Evolutionary conservation across 2,797 vertebrate genomes (phyloP).

Genomic region (Limosa lapponica): DNA sequence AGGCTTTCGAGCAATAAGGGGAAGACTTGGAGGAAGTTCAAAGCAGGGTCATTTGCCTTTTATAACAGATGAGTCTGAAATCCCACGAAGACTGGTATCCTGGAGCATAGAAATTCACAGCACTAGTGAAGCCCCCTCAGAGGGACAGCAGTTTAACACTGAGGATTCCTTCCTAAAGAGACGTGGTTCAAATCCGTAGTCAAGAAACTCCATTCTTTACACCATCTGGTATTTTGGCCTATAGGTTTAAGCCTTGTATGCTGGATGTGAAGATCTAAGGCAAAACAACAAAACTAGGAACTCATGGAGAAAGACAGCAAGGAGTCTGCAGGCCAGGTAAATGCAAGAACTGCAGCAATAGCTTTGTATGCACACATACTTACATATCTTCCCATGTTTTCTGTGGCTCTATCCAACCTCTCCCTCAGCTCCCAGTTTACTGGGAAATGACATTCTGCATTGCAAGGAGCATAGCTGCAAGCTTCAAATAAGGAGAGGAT

Average conservation of each 20-base stretch:
- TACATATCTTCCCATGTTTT: neutral
- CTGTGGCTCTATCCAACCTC: neutral
- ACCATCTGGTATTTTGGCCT: neutral
- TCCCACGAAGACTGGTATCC: neutral
- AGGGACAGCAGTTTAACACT: neutral
- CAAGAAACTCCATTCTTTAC: neutral
- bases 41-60: constrained; percentile 25
- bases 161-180: neutral
- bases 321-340: neutral
- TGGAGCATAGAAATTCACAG: neutral
- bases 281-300: neutral
- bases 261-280: neutral
- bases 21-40: constrained; percentile 38
- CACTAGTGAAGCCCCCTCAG: neutral
- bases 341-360: neutral
- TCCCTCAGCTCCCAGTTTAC: neutral
- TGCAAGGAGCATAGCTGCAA: neutral
- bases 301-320: neutral
- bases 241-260: neutral
- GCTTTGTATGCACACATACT: neutral
- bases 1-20: neutral
- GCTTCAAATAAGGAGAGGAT: neutral
- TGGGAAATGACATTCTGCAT: neutral
- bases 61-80: neutral
- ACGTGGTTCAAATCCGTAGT: neutral